phyloP scores from a whole-genome alignment of 2,797 vertebrate genomes.

The Spinus pinus region DNA sequence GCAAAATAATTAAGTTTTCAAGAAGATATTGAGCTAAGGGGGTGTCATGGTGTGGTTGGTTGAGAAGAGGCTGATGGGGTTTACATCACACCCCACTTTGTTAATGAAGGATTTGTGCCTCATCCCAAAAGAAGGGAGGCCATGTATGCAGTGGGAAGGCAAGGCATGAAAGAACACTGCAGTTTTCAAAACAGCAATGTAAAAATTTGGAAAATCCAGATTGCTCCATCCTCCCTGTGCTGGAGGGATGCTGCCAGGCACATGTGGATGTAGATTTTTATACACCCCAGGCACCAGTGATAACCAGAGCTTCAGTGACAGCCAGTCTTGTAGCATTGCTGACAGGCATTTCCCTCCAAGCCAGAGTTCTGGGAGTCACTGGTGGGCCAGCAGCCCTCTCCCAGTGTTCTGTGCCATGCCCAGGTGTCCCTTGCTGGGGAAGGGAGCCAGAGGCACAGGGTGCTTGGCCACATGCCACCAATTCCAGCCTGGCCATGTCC shows the following conservation, averaged over 20 bases:
- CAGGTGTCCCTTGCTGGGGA: background rate
- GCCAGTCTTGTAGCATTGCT: rapidly evolving
- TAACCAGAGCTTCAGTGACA: background rate
- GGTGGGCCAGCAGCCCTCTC: background rate
- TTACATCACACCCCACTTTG: background rate
- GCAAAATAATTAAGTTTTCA: background rate
- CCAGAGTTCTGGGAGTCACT: background rate
- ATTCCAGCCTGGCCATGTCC: background rate
- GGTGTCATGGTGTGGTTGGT: background rate
- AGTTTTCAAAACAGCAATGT: background rate
- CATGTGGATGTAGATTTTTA: background rate
- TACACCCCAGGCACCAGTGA: background rate
- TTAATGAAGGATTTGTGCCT: background rate
- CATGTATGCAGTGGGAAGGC: rapidly evolving
- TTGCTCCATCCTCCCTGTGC: background rate
- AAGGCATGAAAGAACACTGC: background rate
- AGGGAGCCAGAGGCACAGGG: background rate
- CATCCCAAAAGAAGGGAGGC: background rate
- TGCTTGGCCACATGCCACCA: background rate
- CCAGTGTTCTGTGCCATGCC: background rate
- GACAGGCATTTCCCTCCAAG: background rate
- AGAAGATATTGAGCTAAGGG: background rate
- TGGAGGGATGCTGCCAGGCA: background rate
- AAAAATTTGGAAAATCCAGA: background rate
- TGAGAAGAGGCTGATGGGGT: background rate